Evolutionary conservation across 2,113 vertebrate genomes (phyloP), one percentile per base, ranked within the genome.

Genomic region (Dunckerocampus dactyliophorus): DNA sequence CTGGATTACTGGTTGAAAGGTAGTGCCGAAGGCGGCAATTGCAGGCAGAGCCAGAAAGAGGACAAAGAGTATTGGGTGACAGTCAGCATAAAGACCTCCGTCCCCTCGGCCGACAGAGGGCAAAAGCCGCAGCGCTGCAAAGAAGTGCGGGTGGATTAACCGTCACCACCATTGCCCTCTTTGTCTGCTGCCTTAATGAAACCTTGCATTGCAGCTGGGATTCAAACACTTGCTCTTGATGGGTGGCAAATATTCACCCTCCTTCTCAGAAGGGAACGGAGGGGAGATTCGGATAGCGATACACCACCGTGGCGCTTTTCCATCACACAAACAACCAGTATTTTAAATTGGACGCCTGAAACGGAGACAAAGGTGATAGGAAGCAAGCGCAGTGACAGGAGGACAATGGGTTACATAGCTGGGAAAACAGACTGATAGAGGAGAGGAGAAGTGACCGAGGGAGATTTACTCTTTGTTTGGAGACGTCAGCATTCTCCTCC

Each of bases 1-100:
- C 75, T 80, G 90, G 90, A 91, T 83, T 83, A 84, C 63, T 48
- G 69, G 75, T 85, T 83, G 79, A 83, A 86, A 85, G 82, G 64
- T 79, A 20, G 62, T 48, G 67, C 76, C n/a, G 46, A 59, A 31
- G 59, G 68, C 59, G 34, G 13, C 12, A 53, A 55, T 65, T 34
- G 6, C 49, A 69, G 60, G 48, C 71, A 28, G 47, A 10, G 57
- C 49, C 42, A 22, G 34, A 16, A 43, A 12, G 60, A 60, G 66
- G 37, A 49, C 42, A 24, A 42, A 13, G 49, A 43, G 49, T 28
- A 47, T 42, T 22, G 43, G 45, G 68, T 24, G 74, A 57, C 52
- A 61, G 54, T 28, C 82, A 79, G 84, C 12, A 80, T 65, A 55
- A 68, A 76, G 69, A 69, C 72, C 65, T 59, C 58, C 0, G 51